Evolutionary conservation across 2,888 invertebrate genomes (phyloP), one percentile per base, ranked within the genome.

Genomic region (Mactromeris polynyma): DNA sequence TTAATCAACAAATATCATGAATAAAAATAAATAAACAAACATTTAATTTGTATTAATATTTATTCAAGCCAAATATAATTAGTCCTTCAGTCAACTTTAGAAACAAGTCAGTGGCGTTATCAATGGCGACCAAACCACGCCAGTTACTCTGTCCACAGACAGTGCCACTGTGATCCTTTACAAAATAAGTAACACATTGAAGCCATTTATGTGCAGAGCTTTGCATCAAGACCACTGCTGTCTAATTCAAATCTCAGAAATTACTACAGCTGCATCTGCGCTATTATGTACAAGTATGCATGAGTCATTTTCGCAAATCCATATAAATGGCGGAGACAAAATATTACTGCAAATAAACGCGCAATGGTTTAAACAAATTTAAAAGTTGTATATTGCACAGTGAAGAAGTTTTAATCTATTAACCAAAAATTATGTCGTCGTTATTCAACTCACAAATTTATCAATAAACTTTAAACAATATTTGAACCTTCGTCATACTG

Each of bases 211-310:
- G 58, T 64, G 58, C 58, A 26, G n/a, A 64, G 26, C n/a, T 21
- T 64, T 64, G n/a, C 58, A n/a, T 9, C 26, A n/a, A 64, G 26
- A 9, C 26, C 26, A 64, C 4, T n/a, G 58, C 58, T 64, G n/a
- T 64, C 58, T 26, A n/a, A 64, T 64, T 64, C 26, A 26, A 58
- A 58, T 58, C 58, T 58, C 58, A 2, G 4, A 58, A 26, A 58
- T 21, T n/a, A 46, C 26, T 58, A 58, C 58, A 58, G 6, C 46
- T 2, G 46, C 21, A 58, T 58, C 58, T 58, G 58, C 58, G 58
- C 58, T 64, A n/a, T 64, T 26, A 64, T 64, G 58, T 64, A 64
- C 58, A 26, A 64, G 58, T 26, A 64, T 64, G 58, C 26, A 64
- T 64, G 58, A 64, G 58, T 64, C 58, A 64, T 64, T 26, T 46